Percentiles rank a stretch among this genome's conserved stretches.
phyloP scores from a whole-genome alignment of 2,113 vertebrate species.

The Tragelaphus strepsiceros region DNA sequence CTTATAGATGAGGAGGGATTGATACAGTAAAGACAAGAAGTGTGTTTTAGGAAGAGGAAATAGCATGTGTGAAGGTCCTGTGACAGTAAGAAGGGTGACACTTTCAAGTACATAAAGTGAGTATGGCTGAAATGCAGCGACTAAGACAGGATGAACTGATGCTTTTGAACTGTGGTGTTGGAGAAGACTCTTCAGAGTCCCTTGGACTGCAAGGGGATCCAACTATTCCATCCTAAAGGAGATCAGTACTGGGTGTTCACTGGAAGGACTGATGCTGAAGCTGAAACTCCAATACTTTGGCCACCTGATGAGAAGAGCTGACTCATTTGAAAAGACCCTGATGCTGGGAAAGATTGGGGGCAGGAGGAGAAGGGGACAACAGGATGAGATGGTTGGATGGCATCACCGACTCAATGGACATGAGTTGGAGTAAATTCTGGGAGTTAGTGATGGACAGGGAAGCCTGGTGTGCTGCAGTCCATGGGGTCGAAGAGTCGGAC shows the following conservation, averaged over 20 bases:
- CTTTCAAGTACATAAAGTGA: background rate
- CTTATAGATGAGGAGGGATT: background rate
- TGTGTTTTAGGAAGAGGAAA: background rate
- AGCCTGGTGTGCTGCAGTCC: background rate
- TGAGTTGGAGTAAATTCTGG: background rate
- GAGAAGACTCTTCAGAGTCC: background rate
- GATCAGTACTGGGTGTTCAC: background rate
- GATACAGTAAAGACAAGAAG: background rate
- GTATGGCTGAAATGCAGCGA: background rate
- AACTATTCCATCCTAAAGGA: background rate
- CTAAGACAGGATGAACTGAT: background rate
- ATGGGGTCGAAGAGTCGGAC: rapidly evolving
- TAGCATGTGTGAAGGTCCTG: background rate
- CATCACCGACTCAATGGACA: background rate
- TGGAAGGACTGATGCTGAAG: background rate
- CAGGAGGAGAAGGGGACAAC: background rate
- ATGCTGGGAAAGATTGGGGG: background rate
- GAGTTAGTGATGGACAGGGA: background rate
- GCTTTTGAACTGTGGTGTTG: background rate
- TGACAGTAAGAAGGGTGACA: background rate
- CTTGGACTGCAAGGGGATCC: background rate
- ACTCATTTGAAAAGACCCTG: background rate
- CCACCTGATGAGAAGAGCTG: background rate
- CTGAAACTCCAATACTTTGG: background rate
- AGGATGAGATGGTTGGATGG: background rate